Evolutionary conservation across 2,888 invertebrate genomes (phyloP).

Genomic region (Cecidostiba fungosa): DNA sequence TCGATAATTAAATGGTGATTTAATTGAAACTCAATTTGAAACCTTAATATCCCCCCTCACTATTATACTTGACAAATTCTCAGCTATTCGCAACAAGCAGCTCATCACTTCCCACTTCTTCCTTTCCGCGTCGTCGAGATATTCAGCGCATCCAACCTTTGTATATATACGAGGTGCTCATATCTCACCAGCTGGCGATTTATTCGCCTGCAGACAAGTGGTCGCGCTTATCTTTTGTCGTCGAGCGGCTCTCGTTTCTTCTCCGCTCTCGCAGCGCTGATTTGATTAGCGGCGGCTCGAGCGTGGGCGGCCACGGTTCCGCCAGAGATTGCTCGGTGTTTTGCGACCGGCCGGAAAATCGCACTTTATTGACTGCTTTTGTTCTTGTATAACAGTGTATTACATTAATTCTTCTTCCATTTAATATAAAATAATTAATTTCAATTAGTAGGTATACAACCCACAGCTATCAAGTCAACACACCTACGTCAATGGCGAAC

Average conservation of each 20-base stretch:
- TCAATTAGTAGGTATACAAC: too few relatives aligned
- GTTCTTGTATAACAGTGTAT: too few relatives aligned
- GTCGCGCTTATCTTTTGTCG: constrained; percentile 44
- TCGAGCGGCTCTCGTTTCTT: neutral
- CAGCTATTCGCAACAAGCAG: too few relatives aligned
- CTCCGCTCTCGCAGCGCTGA: neutral
- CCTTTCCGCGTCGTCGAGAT: neutral
- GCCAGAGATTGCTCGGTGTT: neutral
- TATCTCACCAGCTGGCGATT: neutral
- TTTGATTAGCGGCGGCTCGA: constrained; percentile 40
- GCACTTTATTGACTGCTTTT: neutral
- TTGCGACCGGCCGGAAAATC: constrained; percentile 28
- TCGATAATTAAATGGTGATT: neutral
- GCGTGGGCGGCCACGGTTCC: constrained; percentile 28
- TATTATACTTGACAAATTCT: too few relatives aligned
- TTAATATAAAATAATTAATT: too few relatives aligned
- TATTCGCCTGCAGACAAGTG: constrained; percentile 45
- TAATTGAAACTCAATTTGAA: too few relatives aligned
- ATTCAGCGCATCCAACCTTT: neutral
- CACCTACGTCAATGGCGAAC: neutral
- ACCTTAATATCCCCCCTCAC: too few relatives aligned
- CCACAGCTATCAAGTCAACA: too few relatives aligned
- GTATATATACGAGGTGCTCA: neutral
- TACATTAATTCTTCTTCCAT: too few relatives aligned
- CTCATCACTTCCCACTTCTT: neutral